phyloP scores from a whole-genome alignment of 2,113 vertebrate genomes.

The Azemiops feae region DNA sequence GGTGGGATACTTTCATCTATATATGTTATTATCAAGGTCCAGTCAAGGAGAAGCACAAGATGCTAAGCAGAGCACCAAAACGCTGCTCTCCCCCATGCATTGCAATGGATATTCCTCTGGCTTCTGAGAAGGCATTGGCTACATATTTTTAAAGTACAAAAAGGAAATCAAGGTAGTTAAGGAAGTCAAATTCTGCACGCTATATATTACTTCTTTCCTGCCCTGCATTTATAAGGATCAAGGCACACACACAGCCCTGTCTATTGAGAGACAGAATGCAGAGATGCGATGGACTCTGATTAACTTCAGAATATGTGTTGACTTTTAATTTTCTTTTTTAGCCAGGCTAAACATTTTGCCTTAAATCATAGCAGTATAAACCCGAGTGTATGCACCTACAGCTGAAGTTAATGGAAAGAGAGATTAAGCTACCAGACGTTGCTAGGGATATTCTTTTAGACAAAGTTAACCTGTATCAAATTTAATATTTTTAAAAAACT shows the following conservation, averaged over 20 bases:
- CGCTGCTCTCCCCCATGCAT: not conserved
- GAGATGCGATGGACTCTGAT: not conserved
- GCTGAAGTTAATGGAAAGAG: constrained; percentile 40
- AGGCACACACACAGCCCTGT: not conserved
- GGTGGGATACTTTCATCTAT: not conserved
- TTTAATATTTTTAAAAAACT: constrained; percentile 55
- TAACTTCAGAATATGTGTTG: not conserved
- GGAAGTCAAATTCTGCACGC: not conserved
- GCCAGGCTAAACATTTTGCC: not conserved
- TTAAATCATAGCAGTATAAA: no score
- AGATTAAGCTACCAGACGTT: constrained; percentile 55
- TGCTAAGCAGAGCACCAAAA: not conserved
- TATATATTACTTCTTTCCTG: not conserved
- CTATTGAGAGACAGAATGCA: not conserved
- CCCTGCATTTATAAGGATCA: not conserved
- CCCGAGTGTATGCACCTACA: not conserved
- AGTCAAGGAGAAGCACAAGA: not conserved
- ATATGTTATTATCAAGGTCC: not conserved
- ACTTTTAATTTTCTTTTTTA: not conserved
- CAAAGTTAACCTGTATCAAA: constrained; percentile 63
- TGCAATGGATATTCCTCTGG: not conserved
- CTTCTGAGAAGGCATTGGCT: not conserved
- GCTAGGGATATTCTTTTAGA: constrained; percentile 58
- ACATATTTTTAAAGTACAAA: no score
- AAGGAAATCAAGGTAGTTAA: not conserved